These are phyloP conservation scores for Cataglyphis rosenhaueri DNA, from an alignment of 2,888 invertebrate species.

Conservation along the genomic window DNA sequence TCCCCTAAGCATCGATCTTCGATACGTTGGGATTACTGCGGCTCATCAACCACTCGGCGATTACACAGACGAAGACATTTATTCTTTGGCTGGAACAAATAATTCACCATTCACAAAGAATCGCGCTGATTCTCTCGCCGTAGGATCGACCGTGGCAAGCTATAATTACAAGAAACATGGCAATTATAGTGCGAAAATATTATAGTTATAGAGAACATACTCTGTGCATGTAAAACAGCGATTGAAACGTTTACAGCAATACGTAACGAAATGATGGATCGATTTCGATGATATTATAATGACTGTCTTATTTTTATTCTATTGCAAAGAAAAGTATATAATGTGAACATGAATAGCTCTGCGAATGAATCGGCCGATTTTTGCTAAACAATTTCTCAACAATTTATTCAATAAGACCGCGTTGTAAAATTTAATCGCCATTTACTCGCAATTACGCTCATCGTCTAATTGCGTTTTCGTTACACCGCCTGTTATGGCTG, in stretches of 20 bases:
- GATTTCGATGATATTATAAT: slow-evolving; percentile 4
- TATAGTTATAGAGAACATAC: neutral
- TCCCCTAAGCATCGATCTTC: slow-evolving; percentile 49
- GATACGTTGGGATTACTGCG: slow-evolving; percentile 39
- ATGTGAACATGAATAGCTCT: neutral
- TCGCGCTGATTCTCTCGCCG: neutral
- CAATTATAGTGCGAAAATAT: slow-evolving; percentile 23
- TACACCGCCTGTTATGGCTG: slow-evolving; percentile 41
- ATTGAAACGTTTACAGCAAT: slow-evolving; percentile 15
- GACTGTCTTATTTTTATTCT: neutral
- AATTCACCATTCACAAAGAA: slow-evolving; percentile 39
- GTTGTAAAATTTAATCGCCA: slow-evolving; percentile 38
- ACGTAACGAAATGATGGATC: neutral
- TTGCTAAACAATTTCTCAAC: slow-evolving; percentile 33
- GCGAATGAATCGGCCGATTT: neutral
- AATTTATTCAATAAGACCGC: slow-evolving; percentile 26
- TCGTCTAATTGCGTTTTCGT: slow-evolving; percentile 52
- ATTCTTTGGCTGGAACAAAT: slow-evolving; percentile 44
- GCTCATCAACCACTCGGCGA: slow-evolving; percentile 50
- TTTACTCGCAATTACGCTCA: slow-evolving; percentile 42
- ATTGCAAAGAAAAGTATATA: neutral
- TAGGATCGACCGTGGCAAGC: neutral
- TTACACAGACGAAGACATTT: slow-evolving; percentile 51
- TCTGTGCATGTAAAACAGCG: neutral
- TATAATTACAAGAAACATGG: slow-evolving; percentile 12